A percentile compares a stretch with the other conserved stretches of the same genome.
phyloP scores from a whole-genome alignment of 1,140 invertebrate genomes.

The Macrobrachium rosenbergii region DNA sequence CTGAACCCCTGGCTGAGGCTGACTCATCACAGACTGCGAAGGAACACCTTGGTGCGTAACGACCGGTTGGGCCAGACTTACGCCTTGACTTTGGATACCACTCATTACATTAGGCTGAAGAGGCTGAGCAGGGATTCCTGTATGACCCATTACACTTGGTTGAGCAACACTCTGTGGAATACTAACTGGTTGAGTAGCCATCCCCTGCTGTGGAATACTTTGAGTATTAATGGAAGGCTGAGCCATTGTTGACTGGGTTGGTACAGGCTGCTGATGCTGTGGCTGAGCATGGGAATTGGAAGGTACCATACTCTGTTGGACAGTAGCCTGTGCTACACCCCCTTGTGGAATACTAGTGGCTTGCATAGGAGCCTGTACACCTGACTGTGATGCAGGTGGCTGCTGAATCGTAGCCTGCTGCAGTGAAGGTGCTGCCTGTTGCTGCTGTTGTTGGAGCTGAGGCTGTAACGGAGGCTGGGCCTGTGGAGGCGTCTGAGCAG shows the following conservation, averaged over 20 bases:
- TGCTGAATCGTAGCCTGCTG: conserved; percentile 24
- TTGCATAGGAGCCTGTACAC: conserved; percentile 19
- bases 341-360: conserved; percentile 24
- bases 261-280: conserved; percentile 34
- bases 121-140: conserved; percentile 24
- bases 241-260: conserved; percentile 27
- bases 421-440: not conserved
- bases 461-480: conserved; percentile 42
- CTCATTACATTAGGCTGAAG: conserved; percentile 49
- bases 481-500: conserved; percentile 53
- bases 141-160: conserved; percentile 16
- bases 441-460: conserved; percentile 21
- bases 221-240: conserved; percentile 27
- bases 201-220: conserved; percentile 28
- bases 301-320: conserved; percentile 45
- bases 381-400: conserved; percentile 13
- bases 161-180: conserved; percentile 32
- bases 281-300: conserved; percentile 34
- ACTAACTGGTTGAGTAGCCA: conserved; percentile 25
- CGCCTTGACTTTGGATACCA: conserved; percentile 15
- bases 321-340: conserved; percentile 18
- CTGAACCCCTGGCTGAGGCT: conserved; percentile 34
- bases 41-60: conserved; percentile 46
- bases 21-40: conserved; percentile 45
- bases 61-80: conserved; percentile 19